A percentile compares a stretch with the other conserved stretches of the same genome.
Evolutionary conservation across 2,797 vertebrate genomes (phyloP).

Genomic region (Petrocephalus sullivani): DNA sequence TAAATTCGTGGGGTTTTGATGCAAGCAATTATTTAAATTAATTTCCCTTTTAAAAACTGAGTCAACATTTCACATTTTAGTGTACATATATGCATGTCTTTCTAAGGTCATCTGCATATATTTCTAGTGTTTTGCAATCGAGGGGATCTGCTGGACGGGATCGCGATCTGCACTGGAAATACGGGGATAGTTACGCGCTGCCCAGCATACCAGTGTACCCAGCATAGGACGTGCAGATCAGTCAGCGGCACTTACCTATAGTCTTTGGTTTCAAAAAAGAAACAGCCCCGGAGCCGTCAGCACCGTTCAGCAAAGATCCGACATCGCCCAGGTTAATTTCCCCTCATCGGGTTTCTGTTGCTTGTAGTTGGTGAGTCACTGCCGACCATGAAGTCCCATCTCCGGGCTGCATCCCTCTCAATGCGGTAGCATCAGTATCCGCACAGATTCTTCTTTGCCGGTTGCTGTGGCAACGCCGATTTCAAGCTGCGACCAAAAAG

Average conservation of each 20-base stretch:
- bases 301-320: conserved; percentile 24
- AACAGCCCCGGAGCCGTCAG: neutral
- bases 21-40: neutral
- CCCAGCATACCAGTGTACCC: neutral
- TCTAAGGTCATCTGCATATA: neutral
- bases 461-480: conserved; percentile 53
- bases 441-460: conserved; percentile 38
- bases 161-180: neutral
- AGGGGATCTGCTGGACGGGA: neutral
- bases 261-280: conserved; percentile 15
- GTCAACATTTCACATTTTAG: neutral
- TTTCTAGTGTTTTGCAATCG: neutral
- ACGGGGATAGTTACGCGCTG: neutral
- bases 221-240: neutral
- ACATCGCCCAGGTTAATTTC: conserved; percentile 25
- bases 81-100: neutral
- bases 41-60: neutral
- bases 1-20: neutral
- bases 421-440: conserved; percentile 47
- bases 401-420: conserved; percentile 46
- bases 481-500: conserved; percentile 32
- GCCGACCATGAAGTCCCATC: conserved; percentile 43
- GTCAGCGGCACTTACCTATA: conserved; percentile 32
- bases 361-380: conserved; percentile 43
- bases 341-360: conserved; percentile 26